Base-by-base conservation (phyloP, 2,888 invertebrate species). In the Tenodera sinensis region DNA sequence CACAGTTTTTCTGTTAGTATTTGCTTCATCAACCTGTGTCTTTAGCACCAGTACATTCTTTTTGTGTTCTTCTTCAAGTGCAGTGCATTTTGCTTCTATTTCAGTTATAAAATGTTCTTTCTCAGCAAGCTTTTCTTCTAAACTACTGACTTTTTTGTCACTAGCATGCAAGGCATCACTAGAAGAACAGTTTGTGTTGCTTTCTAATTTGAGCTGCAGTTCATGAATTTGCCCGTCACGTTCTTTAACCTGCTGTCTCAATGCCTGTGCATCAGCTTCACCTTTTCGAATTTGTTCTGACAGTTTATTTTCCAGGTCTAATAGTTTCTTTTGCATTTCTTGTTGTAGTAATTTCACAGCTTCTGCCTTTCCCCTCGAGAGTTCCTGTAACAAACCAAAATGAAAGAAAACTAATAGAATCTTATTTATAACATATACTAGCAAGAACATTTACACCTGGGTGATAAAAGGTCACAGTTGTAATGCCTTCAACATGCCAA, bases 331-430 rank as follows among this genome's bases (percentile, higher is more conserved):
- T 83, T 90, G 88, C 83, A 89, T 85, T 87, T 91, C 90, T 54
- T 91, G 90, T 89, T 92, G 92, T 89, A 92, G 90, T n/a, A 91
- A 87, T 82, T 91, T 91, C 28, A 91, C 81, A 27, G 91, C 91
- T 54, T 92, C 91, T 15, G 91, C 90, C 90, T 91, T 92, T 34
- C 90, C 90, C 84, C 90, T 90, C 88, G 89, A 91, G 71, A 91
- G 83, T 42, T 91, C 90, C 85, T 91, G 89, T 20, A 89, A 54
- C 14, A 86, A 86, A 25, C 8, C 42, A 54, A 88, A 27, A 27
- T 15, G 9, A 83, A 27, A 83, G 14, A 83, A 88, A 88, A 14
- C 8, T n/a, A 28, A 30, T 27, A 12, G 82, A 34, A 34, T 34
- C 28, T 20, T 28, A 2, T 83, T 83, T 25, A 20, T 83, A 6